A percentile compares a stretch with the other conserved stretches of the same genome.
Evolutionary conservation across 1,140 invertebrate species (phyloP).

Genomic region (Pachypsylla venusta): DNA sequence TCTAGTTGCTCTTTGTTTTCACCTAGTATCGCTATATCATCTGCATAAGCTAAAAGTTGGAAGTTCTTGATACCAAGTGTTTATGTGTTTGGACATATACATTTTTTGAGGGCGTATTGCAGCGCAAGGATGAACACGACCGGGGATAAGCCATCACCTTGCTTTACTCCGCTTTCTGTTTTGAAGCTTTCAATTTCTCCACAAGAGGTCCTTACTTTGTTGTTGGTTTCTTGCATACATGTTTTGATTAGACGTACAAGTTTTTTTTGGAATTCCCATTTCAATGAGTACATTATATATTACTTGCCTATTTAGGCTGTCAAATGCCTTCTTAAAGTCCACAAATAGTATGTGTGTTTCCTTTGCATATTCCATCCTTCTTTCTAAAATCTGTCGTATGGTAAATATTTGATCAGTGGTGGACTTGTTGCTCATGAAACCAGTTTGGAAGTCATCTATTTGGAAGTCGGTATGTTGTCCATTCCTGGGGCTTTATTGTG

Average conservation of each 20-base stretch:
- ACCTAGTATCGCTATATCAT: constrained; percentile 9
- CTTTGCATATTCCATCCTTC: constrained; percentile 7
- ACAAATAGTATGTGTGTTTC: constrained; percentile 12
- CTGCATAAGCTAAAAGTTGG: background rate
- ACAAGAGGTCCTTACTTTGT: background rate
- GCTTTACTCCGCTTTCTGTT: background rate
- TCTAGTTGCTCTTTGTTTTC: constrained; percentile 2
- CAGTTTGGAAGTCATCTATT: constrained; percentile 9
- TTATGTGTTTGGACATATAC: background rate
- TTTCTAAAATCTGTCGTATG: constrained; percentile 13
- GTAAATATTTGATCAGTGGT: constrained; percentile 12
- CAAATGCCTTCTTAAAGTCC: constrained; percentile 14
- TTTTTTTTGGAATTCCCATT: constrained; percentile 10
- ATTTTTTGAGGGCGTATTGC: background rate
- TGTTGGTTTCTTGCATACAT: background rate
- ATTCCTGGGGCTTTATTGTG: background rate
- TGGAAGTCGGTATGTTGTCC: background rate
- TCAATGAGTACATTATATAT: background rate
- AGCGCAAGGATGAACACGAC: background rate
- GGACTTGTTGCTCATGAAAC: constrained; percentile 8
- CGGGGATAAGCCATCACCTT: background rate
- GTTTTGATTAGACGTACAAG: background rate
- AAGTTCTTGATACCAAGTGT: background rate
- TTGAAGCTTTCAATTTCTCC: background rate
- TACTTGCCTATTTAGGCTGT: constrained; percentile 31